Percentiles rank a stretch among this genome's conserved stretches.
Conservation (phyloP, 2,797 vertebrate genomes). For the Sebastes steindachneri region DNA sequence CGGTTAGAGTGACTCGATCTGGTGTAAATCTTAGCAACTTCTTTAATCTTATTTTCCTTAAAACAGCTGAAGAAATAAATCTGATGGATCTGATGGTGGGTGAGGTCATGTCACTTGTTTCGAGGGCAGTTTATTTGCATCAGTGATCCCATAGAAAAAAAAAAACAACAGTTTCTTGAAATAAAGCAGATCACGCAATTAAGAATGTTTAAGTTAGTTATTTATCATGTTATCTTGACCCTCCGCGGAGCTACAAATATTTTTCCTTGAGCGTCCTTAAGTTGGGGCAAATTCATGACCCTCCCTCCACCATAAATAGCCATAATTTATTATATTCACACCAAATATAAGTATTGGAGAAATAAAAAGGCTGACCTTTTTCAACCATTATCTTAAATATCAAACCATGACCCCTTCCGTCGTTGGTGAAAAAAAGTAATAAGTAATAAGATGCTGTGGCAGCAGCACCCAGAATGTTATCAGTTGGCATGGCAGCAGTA, state of each 20-base stretch:
- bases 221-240: background rate
- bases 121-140: background rate
- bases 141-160: background rate
- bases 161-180: background rate
- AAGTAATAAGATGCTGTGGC: background rate
- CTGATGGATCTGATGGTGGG: background rate
- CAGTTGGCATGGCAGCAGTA: background rate
- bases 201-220: background rate
- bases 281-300: background rate
- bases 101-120: constrained; percentile 1
- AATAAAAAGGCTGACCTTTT: background rate
- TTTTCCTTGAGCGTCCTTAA: background rate
- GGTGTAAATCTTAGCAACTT: background rate
- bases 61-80: constrained; percentile 13
- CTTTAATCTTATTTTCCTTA: constrained; percentile 26
- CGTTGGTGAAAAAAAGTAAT: too few relatives aligned
- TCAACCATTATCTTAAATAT: background rate
- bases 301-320: background rate
- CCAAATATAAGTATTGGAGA: background rate
- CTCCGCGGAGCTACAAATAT: too few relatives aligned
- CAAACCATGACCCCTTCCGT: too few relatives aligned
- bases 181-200: background rate
- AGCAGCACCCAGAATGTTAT: background rate
- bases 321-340: background rate
- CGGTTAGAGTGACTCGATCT: constrained; percentile 35